A percentile compares a stretch with the other conserved stretches of the same genome.
Conservation (phyloP, 1,140 invertebrate species). For the Drosophila asahinai region DNA sequence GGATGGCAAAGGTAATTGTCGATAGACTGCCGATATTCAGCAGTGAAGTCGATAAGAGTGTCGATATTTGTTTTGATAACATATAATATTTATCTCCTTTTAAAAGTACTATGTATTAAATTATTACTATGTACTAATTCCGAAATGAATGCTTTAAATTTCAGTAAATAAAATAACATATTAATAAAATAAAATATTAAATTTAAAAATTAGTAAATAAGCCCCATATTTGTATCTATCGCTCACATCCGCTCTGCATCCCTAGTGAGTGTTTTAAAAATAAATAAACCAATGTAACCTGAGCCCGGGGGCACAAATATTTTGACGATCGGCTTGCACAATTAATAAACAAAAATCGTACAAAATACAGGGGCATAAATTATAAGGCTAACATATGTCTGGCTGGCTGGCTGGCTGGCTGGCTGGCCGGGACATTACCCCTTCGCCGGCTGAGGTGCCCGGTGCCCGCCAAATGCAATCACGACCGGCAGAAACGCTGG, state of each 20-base stretch:
- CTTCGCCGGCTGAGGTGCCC: not conserved
- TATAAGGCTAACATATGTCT: conserved; percentile 80
- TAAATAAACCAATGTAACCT: conserved; percentile 52
- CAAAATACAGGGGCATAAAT: conserved; percentile 71
- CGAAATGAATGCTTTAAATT: no score
- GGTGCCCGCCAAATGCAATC: conserved; percentile 69
- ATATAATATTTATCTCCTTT: no score
- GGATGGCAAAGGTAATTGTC: conserved; percentile 7
- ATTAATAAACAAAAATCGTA: conserved; percentile 80
- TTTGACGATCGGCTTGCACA: conserved; percentile 63
- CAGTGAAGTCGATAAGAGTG: not conserved
- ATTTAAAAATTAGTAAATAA: not conserved
- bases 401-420: conserved; percentile 19
- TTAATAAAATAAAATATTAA: not conserved
- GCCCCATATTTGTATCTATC: not conserved
- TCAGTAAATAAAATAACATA: not conserved
- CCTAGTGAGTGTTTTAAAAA: conserved; percentile 38
- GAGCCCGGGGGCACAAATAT: conserved; percentile 35
- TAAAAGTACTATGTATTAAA: no score
- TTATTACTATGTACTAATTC: no score
- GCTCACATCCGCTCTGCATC: not conserved
- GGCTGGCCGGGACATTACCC: conserved; percentile 22
- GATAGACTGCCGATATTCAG: not conserved
- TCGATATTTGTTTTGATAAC: not conserved
- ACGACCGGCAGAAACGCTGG: conserved; percentile 64